phyloP scores from a whole-genome alignment of 1,140 invertebrate genomes.

The Panonychus citri region DNA sequence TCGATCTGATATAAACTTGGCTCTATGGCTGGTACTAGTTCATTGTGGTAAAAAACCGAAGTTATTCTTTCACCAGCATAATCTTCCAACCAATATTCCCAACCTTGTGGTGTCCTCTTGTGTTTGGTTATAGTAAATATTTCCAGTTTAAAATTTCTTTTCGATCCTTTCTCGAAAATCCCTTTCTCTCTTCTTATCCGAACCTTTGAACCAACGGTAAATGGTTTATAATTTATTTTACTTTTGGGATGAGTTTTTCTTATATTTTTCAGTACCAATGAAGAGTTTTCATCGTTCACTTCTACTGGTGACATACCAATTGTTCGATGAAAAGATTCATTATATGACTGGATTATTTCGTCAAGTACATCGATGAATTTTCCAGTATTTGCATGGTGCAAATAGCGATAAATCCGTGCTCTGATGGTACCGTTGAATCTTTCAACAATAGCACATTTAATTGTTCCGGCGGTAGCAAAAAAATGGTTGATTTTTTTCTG shows the following conservation, averaged over 20 bases:
- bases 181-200: neutral
- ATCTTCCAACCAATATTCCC: neutral
- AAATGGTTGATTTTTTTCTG: neutral
- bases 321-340: neutral
- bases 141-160: neutral
- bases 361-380: neutral
- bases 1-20: neutral
- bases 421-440: neutral
- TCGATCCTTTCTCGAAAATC: neutral
- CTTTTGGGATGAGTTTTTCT: neutral
- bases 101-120: neutral
- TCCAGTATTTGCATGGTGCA: neutral
- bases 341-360: neutral
- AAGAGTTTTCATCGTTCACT: neutral
- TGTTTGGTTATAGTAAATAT: neutral
- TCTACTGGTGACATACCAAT: neutral
- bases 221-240: neutral
- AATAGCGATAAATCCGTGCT: neutral
- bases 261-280: neutral
- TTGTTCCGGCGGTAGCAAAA: neutral
- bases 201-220: neutral
- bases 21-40: neutral
- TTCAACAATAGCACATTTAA: neutral
- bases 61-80: neutral
- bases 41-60: neutral